Evolutionary conservation across 2,797 vertebrate species (phyloP).

Genomic region (Leptodactylus fallax): DNA sequence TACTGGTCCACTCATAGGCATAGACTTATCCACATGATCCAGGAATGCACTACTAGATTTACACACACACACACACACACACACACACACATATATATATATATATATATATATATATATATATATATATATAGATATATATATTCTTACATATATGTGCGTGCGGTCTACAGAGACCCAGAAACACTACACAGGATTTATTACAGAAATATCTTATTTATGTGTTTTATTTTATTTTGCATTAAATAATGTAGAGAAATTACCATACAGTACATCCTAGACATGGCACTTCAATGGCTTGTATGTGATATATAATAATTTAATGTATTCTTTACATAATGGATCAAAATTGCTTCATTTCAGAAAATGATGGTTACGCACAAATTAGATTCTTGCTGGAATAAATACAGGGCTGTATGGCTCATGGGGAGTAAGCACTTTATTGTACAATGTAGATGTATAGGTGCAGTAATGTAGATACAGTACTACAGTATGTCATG

Average conservation of each 20-base stretch:
- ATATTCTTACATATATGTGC: neutral
- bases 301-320: neutral
- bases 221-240: neutral
- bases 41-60: no score
- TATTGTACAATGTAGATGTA: conserved; percentile 36
- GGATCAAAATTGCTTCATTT: neutral
- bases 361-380: neutral
- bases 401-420: conserved; percentile 2
- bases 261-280: no score
- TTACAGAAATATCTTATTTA: neutral
- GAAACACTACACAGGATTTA: neutral
- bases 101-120: conserved; percentile 4
- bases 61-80: no score
- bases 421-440: conserved; percentile 42
- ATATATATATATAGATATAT: conserved; percentile 4
- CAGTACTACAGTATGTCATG: neutral
- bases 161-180: neutral
- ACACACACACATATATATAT: no score
- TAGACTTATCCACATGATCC: no score
- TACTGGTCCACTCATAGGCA: conserved; percentile 82
- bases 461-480: conserved; percentile 4
- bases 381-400: neutral
- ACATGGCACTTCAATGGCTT: neutral
- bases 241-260: neutral
- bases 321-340: neutral